These are phyloP conservation scores for Rhizomys pruinosus DNA, from an alignment of 2,113 vertebrate genomes.

Conservation along the genomic window DNA sequence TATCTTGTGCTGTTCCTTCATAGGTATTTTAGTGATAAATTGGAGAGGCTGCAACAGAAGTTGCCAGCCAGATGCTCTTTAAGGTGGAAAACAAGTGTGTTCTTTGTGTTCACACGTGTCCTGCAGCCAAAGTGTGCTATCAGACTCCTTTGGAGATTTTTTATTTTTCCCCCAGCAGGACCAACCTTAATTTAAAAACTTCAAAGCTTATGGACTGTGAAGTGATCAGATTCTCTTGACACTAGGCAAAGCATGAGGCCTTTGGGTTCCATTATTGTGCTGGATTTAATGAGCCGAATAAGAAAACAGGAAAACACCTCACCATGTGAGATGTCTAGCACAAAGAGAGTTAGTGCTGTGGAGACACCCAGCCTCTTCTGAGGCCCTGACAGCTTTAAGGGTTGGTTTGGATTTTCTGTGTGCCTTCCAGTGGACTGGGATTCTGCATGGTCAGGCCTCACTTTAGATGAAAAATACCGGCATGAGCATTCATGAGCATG, in stretches of 20 bases:
- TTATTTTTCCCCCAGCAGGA: neutral
- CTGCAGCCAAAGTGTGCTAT: slow-evolving; percentile 48
- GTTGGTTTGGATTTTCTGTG: neutral
- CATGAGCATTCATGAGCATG: neutral
- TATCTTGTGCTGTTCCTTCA: slow-evolving; percentile 63
- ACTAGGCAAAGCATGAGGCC: slow-evolving; percentile 53
- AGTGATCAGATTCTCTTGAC: slow-evolving; percentile 71
- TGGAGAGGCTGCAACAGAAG: slow-evolving; percentile 55
- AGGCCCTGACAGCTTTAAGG: neutral
- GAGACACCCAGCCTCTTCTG: slow-evolving; percentile 22
- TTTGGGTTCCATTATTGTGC: slow-evolving; percentile 67
- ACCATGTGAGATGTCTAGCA: slow-evolving; percentile 48
- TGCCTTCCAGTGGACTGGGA: neutral
- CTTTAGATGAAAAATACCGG: neutral
- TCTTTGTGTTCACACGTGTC: slow-evolving; percentile 65
- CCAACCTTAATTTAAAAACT: slow-evolving; percentile 59
- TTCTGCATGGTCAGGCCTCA: neutral
- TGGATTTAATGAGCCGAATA: slow-evolving; percentile 67
- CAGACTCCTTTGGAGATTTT: slow-evolving; percentile 58
- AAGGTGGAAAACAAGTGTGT: slow-evolving; percentile 63
- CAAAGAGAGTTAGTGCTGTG: slow-evolving; percentile 55
- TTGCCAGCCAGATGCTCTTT: slow-evolving; percentile 72
- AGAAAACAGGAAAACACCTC: slow-evolving; percentile 67
- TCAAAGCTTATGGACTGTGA: slow-evolving; percentile 75
- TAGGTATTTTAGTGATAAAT: slow-evolving; percentile 75